Evolutionary conservation across 2,113 vertebrate genomes (phyloP), one percentile per base, ranked within the genome.

Genomic region (Rhegmatorhina hoffmannsi): DNA sequence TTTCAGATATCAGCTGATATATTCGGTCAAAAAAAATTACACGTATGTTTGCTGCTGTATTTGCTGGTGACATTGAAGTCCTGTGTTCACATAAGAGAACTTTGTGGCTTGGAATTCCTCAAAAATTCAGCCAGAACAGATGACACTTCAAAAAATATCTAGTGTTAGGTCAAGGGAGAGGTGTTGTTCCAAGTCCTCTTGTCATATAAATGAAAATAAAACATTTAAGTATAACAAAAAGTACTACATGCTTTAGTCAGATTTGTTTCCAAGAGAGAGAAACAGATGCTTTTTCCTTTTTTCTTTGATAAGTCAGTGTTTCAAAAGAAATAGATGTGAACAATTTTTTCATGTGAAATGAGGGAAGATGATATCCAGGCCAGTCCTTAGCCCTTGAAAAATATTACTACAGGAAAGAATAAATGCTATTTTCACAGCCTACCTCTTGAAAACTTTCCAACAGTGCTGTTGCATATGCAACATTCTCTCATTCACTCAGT

Each of bases 191-290:
- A 34, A 83, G 38, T 68, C 21, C 7, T 76, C 21, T 80, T 63
- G 33, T 74, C 31, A 46, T 55, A 34, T 24, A 75, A 59, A 84
- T 38, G 34, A 90, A 90, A 90, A 94, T 11, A 31, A 56, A 69
- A 36, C 14, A 62, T 84, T 77, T 81, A 81, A 70, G 38, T 66
- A 11, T 9, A 81, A 81, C 0, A 16, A 79, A 75, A 84, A 80
- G 62, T 7, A 15, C 2, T 19, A 67, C 21, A 40, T 49, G 36
- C 36, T 95, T 79, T 67, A 78, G 44, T 84, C 36, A 72, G 58
- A 43, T 92, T 94, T 83, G 25, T 49, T 94, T 88, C 64, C 75
- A 88, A 86, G 80, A n/a, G 8, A 49, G 53, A 81, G 53, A 90
- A 95, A 78, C 38, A 89, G 28, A 49, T 67, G 34, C 13, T 52